Evolutionary conservation across 2,888 invertebrate species (phyloP).

Genomic region (Scaptomyza parva): DNA sequence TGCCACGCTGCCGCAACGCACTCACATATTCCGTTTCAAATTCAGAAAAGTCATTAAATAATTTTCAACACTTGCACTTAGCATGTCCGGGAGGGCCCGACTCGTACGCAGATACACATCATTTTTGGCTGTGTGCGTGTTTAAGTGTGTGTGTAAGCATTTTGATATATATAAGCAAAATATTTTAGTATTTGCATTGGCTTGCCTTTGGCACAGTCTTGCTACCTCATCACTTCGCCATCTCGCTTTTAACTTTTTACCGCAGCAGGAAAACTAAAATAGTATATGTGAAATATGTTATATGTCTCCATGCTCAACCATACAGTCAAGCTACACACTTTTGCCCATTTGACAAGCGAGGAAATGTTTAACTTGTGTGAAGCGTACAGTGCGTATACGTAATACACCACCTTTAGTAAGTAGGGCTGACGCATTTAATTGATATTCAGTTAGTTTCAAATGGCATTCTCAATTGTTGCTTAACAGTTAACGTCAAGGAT

Average conservation of each 20-base stretch:
- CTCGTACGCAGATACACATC: constrained; percentile 45
- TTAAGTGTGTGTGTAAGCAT: constrained; percentile 48
- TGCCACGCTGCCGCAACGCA: constrained; percentile 60
- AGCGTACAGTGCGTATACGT: constrained; percentile 28
- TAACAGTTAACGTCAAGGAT: constrained; percentile 22
- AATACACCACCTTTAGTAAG: constrained; percentile 10
- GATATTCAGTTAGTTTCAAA: constrained; percentile 38
- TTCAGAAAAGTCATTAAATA: constrained; percentile 82
- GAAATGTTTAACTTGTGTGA: constrained; percentile 30
- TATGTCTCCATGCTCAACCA: constrained; percentile 36
- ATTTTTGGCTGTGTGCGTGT: constrained; percentile 10
- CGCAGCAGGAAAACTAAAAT: constrained; percentile 44
- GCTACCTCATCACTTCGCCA: neutral
- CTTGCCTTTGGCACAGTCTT: constrained; percentile 4
- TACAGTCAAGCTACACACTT: constrained; percentile 12
- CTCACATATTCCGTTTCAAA: constrained; percentile 78
- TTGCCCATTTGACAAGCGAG: constrained; percentile 15
- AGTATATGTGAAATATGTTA: constrained; percentile 46
- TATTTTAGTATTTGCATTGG: constrained; percentile 34
- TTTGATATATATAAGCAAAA: constrained; percentile 64
- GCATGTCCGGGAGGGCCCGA: constrained; percentile 28
- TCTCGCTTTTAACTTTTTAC: constrained; percentile 15
- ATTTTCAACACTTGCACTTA: constrained; percentile 81
- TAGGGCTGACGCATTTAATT: constrained; percentile 53
- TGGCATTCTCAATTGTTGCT: constrained; percentile 35